A percentile compares a stretch with the other conserved stretches of the same genome.
Evolutionary conservation across 2,888 invertebrate genomes (phyloP).

Genomic region (Lydus trimaculatus): DNA sequence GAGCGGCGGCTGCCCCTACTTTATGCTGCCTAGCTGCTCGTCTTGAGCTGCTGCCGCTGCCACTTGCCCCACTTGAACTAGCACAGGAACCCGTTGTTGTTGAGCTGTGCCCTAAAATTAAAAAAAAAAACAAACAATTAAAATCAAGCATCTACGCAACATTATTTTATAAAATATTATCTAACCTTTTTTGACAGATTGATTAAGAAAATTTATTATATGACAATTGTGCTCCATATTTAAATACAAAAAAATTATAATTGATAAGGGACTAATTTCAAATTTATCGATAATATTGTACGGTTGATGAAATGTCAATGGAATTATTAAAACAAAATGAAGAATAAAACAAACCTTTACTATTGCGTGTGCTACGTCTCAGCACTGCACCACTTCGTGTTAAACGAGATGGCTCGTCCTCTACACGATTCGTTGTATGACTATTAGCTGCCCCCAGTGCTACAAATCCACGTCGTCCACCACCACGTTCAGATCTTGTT

Average conservation of each 20-base stretch:
- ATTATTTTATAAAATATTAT: neutral
- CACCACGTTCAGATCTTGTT: slow-evolving; percentile 30
- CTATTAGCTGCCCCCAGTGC: slow-evolving; percentile 66
- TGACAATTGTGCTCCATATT: neutral
- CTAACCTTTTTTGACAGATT: neutral
- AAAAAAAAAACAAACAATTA: neutral
- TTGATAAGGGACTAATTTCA: neutral
- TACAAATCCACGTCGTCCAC: slow-evolving; percentile 57
- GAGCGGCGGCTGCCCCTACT: slow-evolving; percentile 57
- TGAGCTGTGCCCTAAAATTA: slow-evolving; percentile 54
- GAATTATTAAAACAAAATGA: neutral
- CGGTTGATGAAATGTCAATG: neutral
- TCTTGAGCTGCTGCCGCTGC: slow-evolving; percentile 59
- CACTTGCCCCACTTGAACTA: slow-evolving; percentile 63
- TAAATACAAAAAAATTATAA: neutral
- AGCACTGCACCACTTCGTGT: slow-evolving; percentile 62
- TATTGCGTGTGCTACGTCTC: slow-evolving; percentile 63
- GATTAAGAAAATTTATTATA: slow-evolving; percentile 1
- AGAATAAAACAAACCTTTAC: slow-evolving; percentile 54
- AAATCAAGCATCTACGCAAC: neutral
- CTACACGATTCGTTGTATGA: slow-evolving; percentile 47
- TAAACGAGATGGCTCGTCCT: slow-evolving; percentile 64
- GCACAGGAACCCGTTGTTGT: slow-evolving; percentile 76
- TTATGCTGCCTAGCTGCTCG: slow-evolving; percentile 59
- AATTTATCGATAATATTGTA: neutral